A percentile compares a stretch with the other conserved stretches of the same genome.
phyloP scores from a whole-genome alignment of 35 echinoderm and acorn worm genomes.

The Patiria miniata region DNA sequence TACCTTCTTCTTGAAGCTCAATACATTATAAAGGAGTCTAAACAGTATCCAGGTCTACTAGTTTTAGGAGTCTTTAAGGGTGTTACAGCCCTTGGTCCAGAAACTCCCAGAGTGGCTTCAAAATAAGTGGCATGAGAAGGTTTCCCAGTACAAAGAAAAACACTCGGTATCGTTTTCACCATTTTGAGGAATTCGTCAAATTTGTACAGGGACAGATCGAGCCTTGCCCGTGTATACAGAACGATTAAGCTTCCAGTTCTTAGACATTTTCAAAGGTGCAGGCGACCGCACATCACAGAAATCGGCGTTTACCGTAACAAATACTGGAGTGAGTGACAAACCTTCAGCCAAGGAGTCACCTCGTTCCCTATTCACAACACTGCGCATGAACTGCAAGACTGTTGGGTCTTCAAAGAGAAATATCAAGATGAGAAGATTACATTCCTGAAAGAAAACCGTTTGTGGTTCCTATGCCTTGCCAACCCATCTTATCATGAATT shows the following conservation, averaged over 20 bases:
- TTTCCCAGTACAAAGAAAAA: constrained; percentile 1
- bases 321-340: constrained; percentile 49
- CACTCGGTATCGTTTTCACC: constrained; percentile 30
- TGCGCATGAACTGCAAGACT: not conserved
- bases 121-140: not conserved
- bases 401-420: constrained; percentile 25
- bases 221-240: constrained; percentile 50
- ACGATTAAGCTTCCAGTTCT: constrained; percentile 43
- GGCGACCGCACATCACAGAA: constrained; percentile 7
- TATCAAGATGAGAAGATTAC: not conserved
- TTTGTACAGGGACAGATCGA: constrained; percentile 74
- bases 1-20: constrained; percentile 9
- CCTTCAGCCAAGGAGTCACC: not conserved
- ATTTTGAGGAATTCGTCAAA: constrained; percentile 60
- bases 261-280: not conserved
- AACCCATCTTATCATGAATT: not conserved
- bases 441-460: not conserved
- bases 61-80: constrained; percentile 18
- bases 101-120: constrained; percentile 51
- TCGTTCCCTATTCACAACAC: constrained; percentile 18
- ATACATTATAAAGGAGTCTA: constrained; percentile 2
- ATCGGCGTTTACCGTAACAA: constrained; percentile 45
- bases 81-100: constrained; percentile 42
- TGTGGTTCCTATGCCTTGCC: not conserved
- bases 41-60: constrained; percentile 1